Evolutionary conservation across 2,888 invertebrate genomes (phyloP), one percentile per base, ranked within the genome.

Genomic region (Melanophora roralis): DNA sequence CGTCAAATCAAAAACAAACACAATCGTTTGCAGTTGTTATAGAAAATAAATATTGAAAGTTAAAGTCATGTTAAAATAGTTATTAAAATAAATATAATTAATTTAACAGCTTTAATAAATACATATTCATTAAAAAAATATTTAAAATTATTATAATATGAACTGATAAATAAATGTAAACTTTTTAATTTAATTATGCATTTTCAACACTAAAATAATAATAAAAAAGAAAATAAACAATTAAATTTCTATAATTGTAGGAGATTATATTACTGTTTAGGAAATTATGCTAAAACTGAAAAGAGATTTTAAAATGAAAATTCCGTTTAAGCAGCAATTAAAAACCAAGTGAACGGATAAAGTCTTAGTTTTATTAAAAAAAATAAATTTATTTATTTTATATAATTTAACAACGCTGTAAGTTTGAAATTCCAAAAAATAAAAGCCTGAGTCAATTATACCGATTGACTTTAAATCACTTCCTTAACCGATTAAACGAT

Each of bases 31-130:
- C 32, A 64, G 59, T 19, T 73, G 53, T 8, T 49, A 74, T 57
- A 12, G 27, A 65, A 57, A 64, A 38, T 27, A 8, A 11, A n/a
- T 34, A 64, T 57, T 57, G 47, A 65, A 73, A 72, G 53, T 62
- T 32, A 14, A 36, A 43, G 43, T 23, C n/a, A 59, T 19, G 19
- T 49, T 21, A 49, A 60, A 64, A 45, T 45, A 64, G 45, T 53
- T 36, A 72, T 60, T 47, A 34, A 60, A 72, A 80, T 55, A 76
- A n/a, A n/a, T n/a, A 62, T 76, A 80, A 72, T 75, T 57, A 55
- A 36, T 75, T 32, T 53, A 36, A 47, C 7, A 43, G 9, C 45
- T 27, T 27, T 27, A 21, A 71, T 16, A 60, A 40, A 19, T 45
- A 55, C 43, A 34, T 67, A 27, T 27, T 27, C 6, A 27, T 5